Evolutionary conservation across 2,113 vertebrate species (phyloP).

Genomic region (Neodon shergylaensis): DNA sequence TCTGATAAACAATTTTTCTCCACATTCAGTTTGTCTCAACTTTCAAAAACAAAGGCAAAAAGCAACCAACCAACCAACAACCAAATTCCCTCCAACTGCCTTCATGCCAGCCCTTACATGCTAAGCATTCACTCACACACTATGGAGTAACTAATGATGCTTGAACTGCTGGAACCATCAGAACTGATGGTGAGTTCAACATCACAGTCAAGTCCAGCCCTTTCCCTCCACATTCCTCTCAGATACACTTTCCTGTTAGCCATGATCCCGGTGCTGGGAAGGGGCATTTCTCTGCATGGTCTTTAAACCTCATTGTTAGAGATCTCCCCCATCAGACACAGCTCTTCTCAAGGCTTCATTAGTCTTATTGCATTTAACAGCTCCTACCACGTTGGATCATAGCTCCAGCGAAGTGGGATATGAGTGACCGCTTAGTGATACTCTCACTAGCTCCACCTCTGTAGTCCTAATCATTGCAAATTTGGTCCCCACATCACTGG

Average conservation of each 20-base stretch:
- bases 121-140: neutral
- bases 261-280: neutral
- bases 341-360: neutral
- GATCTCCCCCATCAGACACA: neutral
- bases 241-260: neutral
- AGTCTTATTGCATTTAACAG: neutral
- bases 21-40: neutral
- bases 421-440: neutral
- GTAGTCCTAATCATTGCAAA: neutral
- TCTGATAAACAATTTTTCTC: neutral
- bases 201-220: neutral
- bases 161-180: neutral
- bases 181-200: neutral
- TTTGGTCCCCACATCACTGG: neutral
- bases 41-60: neutral
- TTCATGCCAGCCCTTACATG: neutral
- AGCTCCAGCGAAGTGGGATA: neutral
- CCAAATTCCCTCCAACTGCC: neutral
- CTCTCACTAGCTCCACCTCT: neutral
- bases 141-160: neutral
- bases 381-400: neutral
- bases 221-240: neutral
- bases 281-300: neutral
- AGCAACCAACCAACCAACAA: neutral
- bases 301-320: neutral